phyloP scores from a whole-genome alignment of 2,888 invertebrate species.

The Notodonta dromedarius region DNA sequence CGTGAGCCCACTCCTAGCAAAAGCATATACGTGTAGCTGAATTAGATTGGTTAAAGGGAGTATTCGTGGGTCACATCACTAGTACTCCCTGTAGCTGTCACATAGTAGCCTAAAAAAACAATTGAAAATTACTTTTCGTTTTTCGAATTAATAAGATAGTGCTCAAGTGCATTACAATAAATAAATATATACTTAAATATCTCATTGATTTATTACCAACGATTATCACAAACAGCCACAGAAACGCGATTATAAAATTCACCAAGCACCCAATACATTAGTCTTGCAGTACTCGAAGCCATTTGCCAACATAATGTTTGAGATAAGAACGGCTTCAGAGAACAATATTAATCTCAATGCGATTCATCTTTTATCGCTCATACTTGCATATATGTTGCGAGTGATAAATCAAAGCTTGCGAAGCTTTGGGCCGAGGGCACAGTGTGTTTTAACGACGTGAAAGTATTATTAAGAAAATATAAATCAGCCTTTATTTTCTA shows the following conservation, averaged over 20 bases:
- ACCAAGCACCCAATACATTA: constrained; percentile 44
- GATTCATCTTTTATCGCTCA: constrained; percentile 77
- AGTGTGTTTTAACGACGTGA: constrained; percentile 25
- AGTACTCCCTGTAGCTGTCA: too few species aligned
- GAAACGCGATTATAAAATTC: constrained; percentile 32
- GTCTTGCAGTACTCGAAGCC: constrained; percentile 52
- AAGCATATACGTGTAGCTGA: too few species aligned
- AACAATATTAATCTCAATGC: constrained; percentile 69
- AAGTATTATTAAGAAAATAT: constrained; percentile 2
- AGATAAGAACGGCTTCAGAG: constrained; percentile 60
- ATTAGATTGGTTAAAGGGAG: too few species aligned
- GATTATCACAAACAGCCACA: constrained; percentile 16
- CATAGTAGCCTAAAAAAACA: too few species aligned
- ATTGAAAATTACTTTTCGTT: too few species aligned
- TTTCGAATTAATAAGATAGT: background rate
- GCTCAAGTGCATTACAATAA: background rate
- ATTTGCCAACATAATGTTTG: constrained; percentile 73
- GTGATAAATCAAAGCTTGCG: constrained; percentile 65
- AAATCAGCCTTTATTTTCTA: background rate
- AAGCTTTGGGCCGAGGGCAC: constrained; percentile 45
- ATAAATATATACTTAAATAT: background rate
- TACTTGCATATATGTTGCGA: constrained; percentile 61
- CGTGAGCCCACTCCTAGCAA: too few species aligned
- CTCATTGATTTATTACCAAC: constrained; percentile 13
- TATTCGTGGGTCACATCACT: too few species aligned